phyloP scores from a whole-genome alignment of 1,140 invertebrate species.

The Bombus picipes region DNA sequence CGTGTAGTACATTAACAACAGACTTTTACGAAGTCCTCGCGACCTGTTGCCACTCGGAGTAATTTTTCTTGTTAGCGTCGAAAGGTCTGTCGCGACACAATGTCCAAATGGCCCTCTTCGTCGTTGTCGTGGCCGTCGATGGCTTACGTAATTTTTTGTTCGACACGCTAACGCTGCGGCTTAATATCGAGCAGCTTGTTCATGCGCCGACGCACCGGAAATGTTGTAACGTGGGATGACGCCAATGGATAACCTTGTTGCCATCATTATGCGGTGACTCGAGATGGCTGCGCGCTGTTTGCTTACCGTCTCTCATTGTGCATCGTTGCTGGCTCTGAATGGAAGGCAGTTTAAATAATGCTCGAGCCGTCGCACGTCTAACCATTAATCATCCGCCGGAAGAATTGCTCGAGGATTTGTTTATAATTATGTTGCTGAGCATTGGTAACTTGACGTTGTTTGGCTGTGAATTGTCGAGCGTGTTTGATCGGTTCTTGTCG shows the following conservation, averaged over 20 bases:
- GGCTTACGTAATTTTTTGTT: constrained; percentile 45
- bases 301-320: constrained; percentile 23
- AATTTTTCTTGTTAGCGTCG: constrained; percentile 38
- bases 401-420: constrained; percentile 29
- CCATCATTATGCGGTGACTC: constrained; percentile 51
- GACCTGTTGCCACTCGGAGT: neutral
- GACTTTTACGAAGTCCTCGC: constrained; percentile 21
- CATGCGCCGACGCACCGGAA: constrained; percentile 45
- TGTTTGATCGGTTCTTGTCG: neutral
- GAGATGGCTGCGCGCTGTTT: constrained; percentile 40
- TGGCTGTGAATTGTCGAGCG: neutral
- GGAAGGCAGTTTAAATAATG: constrained; percentile 41
- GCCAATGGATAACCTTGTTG: constrained; percentile 58
- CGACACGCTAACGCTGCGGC: neutral
- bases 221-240: constrained; percentile 61
- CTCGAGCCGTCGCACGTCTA: neutral
- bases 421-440: constrained; percentile 20
- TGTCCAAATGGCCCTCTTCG: neutral
- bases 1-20: constrained; percentile 10
- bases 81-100: constrained; percentile 48
- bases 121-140: neutral
- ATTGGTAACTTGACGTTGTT: neutral
- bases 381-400: constrained; percentile 29
- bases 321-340: constrained; percentile 13
- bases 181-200: constrained; percentile 44